Evolutionary conservation across 2,888 invertebrate genomes (phyloP), one percentile per base, ranked within the genome.

Genomic region (Pandemis heparana): DNA sequence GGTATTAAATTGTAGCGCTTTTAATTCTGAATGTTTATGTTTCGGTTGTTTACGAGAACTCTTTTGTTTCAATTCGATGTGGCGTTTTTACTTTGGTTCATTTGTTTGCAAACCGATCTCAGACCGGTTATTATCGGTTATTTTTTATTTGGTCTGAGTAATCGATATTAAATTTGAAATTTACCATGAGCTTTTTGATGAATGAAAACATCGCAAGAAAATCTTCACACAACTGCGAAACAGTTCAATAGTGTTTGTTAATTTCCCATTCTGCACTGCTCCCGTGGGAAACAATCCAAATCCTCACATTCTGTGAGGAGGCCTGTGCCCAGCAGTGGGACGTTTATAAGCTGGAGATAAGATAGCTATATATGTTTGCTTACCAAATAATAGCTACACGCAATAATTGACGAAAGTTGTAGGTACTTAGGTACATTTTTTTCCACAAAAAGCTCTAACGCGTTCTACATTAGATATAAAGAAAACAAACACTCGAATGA

Each of bases 1-100:
- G 89, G 90, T 87, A 91, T 92, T 91, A 90, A 90, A 91, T 90
- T 90, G 89, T 90, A 86, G 85, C 83, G 85, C 86, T 89, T 89
- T 88, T 89, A 88, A 87, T 89, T 86, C 83, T 82, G 77, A 79
- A 81, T 79, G 78, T 82, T 84, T 83, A 81, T 81, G 79, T 79
- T 76, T 75, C 74, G 76, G 77, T 75, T 79, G 77, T 79, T 78
- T 81, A 81, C 60, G 10, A 16, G 41, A 39, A 43, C 16, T 51
- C 62, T 75, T 71, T 76, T 76, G 74, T 76, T 75, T 67, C 18
- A 51, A 6, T 9, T 5, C 18, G 53, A 1, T 53, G 16, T 53
- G 16, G 18, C 0, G 16, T 53, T 53, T 53, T 53, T 8, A 53
- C 18, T 53, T 14, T 46, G 0, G 9, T 46, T 6, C 18, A 51